Evolutionary conservation across 2,113 vertebrate genomes (phyloP).

Genomic region (Aegotheles bennettii): DNA sequence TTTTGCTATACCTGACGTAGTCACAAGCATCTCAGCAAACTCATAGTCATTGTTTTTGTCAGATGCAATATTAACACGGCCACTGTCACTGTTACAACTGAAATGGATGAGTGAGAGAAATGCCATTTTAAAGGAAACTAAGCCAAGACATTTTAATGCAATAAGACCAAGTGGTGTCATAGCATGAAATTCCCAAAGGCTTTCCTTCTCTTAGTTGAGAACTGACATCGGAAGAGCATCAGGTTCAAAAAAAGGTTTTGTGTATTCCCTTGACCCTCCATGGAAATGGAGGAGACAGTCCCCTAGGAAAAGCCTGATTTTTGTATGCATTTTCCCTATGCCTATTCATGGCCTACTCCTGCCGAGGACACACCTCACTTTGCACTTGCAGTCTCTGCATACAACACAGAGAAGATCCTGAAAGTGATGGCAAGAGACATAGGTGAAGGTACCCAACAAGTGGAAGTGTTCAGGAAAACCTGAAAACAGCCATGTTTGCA

Average conservation of each 20-base stretch:
- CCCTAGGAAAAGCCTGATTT: neutral
- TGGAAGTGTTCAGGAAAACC: neutral
- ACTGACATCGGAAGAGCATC: neutral
- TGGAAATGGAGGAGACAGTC: neutral
- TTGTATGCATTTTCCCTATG: neutral
- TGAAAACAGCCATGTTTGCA: neutral
- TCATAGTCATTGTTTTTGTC: neutral
- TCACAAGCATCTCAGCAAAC: neutral
- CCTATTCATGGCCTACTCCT: neutral
- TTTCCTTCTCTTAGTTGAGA: neutral
- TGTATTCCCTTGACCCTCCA: neutral
- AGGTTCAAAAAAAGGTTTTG: neutral
- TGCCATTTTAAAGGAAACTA: neutral
- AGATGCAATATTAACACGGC: neutral
- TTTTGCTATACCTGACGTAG: neutral
- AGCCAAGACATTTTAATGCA: neutral
- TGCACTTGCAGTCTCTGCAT: no score
- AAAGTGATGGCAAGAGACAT: rapidly evolving
- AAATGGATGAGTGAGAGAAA: neutral
- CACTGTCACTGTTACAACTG: neutral
- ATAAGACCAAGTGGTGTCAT: neutral
- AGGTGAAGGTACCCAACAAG: neutral
- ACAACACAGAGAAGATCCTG: neutral
- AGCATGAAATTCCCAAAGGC: neutral
- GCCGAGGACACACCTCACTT: neutral